Base-by-base conservation (phyloP, 1,140 invertebrate genomes). In the Akabosia matsudoensis region DNA sequence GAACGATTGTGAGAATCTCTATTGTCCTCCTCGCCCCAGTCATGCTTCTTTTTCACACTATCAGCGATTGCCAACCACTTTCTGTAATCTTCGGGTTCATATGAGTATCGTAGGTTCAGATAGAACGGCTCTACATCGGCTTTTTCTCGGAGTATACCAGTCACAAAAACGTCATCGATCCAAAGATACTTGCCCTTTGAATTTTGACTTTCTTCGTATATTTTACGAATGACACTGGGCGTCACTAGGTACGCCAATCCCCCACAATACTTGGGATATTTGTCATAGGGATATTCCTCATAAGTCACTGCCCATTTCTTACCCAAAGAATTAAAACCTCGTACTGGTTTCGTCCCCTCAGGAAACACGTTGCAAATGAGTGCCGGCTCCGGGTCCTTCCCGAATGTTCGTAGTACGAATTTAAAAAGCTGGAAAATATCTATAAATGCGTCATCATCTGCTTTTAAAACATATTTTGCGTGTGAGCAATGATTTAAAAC, bases 191-290 rank as follows among this genome's bases (percentile, higher is more conserved):
- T 83, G 1, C 84, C 79, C 16, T 82, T 78, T n/a, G n/a, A 14
- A 10, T n/a, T 67, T 4, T 78, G 72, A 7, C 85, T 83, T 4
- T 83, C 82, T 0, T 81, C 56, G 34, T 81, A 82, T 30, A 88
- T 78, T 24, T 82, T 76, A 0, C 75, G 54, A 1, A 90, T 88
- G 52, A 90, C 89, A 84, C 92, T 91, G 16, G 89, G 87, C 0
- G 91, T 91, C 79, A 92, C 92, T 2, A 93, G 82, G 26, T 93
- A 88, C 1, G 88, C 85, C 74, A 86, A 81, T 0, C 86, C 86
- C 3, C 85, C 85, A 75, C 85, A 86, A 75, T 86, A 87, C n/a
- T 82, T 78, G 1, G 85, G 85, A 74, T 86, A 87, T 1, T 75
- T 79, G 1, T 79, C 74, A 74, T 80, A 78, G 0, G 82, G 78